Conservation (phyloP, 2,888 invertebrate genomes). For the Leucania comma region DNA sequence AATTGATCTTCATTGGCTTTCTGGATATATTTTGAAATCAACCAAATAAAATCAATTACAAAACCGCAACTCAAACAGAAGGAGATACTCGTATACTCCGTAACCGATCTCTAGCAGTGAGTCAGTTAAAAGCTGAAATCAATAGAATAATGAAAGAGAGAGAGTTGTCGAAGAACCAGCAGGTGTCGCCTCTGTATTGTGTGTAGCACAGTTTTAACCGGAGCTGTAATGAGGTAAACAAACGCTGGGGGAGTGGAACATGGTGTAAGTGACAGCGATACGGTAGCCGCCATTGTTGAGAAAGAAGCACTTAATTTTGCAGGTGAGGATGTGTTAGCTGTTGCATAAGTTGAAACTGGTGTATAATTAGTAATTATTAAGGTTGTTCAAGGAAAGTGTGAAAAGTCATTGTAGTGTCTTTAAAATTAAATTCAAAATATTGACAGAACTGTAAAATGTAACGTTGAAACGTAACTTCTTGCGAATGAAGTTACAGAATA, state of each 20-base stretch:
- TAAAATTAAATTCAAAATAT: not conserved
- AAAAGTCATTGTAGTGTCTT: not conserved
- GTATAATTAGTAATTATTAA: conserved; percentile 19
- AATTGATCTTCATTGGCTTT: too few species aligned
- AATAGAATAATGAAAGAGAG: conserved; percentile 62
- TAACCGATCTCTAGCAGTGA: conserved; percentile 18
- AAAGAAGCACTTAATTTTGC: conserved; percentile 32
- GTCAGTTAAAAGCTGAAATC: conserved; percentile 57
- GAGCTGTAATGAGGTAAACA: conserved; percentile 85
- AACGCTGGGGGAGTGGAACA: conserved; percentile 69
- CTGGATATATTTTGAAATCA: conserved; percentile 8
- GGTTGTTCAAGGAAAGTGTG: conserved; percentile 14
- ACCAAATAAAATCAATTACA: not conserved
- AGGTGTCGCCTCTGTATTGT: conserved; percentile 79
- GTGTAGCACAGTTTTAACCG: conserved; percentile 81
- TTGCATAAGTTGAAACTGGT: conserved; percentile 28
- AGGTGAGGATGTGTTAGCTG: conserved; percentile 3
- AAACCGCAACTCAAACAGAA: conserved; percentile 14
- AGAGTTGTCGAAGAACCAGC: conserved; percentile 68
- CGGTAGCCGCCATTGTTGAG: conserved; percentile 25
- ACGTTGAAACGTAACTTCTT: too few species aligned
- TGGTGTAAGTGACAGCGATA: conserved; percentile 63
- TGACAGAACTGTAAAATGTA: not conserved
- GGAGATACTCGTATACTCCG: not conserved
- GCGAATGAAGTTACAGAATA: not conserved